Conservation (phyloP, 2,888 invertebrate genomes). For the Tetragonula carbonaria region DNA sequence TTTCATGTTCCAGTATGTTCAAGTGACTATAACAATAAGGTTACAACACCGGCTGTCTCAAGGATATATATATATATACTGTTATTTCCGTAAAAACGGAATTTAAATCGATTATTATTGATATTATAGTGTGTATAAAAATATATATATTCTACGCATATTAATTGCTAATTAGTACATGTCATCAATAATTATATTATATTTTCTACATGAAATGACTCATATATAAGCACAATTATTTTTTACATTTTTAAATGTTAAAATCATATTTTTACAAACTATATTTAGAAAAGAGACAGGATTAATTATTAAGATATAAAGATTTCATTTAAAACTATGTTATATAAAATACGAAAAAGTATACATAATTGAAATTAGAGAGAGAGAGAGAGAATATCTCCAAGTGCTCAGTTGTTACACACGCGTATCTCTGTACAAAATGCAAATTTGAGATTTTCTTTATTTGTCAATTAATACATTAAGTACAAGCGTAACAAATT, state of each 20-base stretch:
- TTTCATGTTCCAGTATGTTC: background rate
- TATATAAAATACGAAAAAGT: background rate
- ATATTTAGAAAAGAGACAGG: background rate
- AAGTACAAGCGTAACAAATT: background rate
- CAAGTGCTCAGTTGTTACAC: background rate
- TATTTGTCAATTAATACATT: slow-evolving; percentile 6
- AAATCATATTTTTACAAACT: background rate
- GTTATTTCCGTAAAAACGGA: slow-evolving; percentile 28
- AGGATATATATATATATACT: slow-evolving; percentile 22
- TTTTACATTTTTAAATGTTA: background rate
- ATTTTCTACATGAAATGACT: background rate
- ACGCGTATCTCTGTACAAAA: background rate
- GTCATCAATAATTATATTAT: background rate
- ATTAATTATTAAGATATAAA: background rate
- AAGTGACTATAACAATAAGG: slow-evolving; percentile 11
- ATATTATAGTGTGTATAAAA: too few species aligned
- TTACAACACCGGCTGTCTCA: slow-evolving; percentile 57
- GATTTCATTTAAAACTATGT: background rate
- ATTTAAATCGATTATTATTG: slow-evolving; percentile 22
- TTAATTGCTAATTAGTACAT: background rate
- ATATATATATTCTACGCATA: slow-evolving; percentile 24
- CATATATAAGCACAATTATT: too few species aligned
- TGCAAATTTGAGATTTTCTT: background rate
- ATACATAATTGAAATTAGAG: background rate
- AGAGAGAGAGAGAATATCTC: background rate